phyloP scores from a whole-genome alignment of 1,140 invertebrate species.

The Ostrea edulis region DNA sequence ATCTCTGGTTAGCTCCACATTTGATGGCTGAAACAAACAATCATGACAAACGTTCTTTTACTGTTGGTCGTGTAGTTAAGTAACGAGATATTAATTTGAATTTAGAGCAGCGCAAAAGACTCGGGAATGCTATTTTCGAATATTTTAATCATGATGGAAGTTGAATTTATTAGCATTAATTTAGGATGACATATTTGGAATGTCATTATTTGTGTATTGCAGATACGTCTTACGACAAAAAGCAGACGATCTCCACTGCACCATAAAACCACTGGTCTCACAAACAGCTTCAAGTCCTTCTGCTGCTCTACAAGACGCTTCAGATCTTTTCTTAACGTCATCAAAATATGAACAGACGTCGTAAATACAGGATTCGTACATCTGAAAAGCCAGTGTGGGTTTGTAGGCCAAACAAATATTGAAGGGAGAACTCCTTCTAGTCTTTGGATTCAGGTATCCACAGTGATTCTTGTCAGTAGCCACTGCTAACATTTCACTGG shows the following conservation, averaged over 20 bases:
- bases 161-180: too few relatives aligned
- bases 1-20: constrained; percentile 49
- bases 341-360: constrained; percentile 58
- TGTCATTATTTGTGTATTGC: too few relatives aligned
- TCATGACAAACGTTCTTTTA: too few relatives aligned
- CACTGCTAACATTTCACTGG: background rate
- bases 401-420: constrained; percentile 32
- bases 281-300: constrained; percentile 56
- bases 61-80: too few relatives aligned
- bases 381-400: constrained; percentile 21
- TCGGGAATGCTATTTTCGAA: too few relatives aligned
- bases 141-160: too few relatives aligned
- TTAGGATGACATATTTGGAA: too few relatives aligned
- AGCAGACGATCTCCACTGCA: constrained; percentile 55
- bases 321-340: constrained; percentile 12
- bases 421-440: constrained; percentile 7
- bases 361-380: constrained; percentile 54
- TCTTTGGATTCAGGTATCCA: background rate
- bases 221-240: constrained; percentile 56
- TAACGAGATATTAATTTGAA: too few relatives aligned
- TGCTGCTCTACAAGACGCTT: constrained; percentile 50
- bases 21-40: constrained; percentile 44
- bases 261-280: constrained; percentile 49
- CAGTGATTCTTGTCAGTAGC: constrained; percentile 34
- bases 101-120: too few relatives aligned